A percentile compares a stretch with the other conserved stretches of the same genome.
Conservation (phyloP, 1,140 invertebrate species). For the Diploscapter pachys region DNA sequence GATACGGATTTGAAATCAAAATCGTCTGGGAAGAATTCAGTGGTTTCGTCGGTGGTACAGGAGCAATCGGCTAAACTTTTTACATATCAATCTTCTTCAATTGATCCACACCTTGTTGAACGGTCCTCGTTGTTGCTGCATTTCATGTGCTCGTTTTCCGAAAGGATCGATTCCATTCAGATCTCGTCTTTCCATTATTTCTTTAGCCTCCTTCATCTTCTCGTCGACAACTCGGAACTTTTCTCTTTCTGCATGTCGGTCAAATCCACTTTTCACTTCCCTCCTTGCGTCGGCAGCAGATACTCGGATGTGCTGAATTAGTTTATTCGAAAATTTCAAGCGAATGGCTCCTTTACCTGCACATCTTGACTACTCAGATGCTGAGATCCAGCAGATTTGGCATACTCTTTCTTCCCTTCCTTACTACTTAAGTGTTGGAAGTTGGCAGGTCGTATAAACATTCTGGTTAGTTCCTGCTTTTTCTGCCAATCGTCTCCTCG, state of each 20-base stretch:
- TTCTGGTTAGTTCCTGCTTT: too few species aligned
- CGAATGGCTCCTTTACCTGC: too few species aligned
- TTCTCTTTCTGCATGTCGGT: slow-evolving; percentile 11
- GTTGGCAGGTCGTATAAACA: too few species aligned
- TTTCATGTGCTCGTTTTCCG: slow-evolving; percentile 7
- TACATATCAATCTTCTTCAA: not conserved
- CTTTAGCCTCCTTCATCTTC: slow-evolving; percentile 21
- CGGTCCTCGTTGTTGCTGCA: too few species aligned
- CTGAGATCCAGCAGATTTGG: too few species aligned
- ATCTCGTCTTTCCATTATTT: slow-evolving; percentile 8
- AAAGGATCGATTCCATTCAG: slow-evolving; percentile 14
- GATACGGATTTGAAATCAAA: not conserved
- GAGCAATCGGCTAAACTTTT: slow-evolving; percentile 8
- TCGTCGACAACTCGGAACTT: slow-evolving; percentile 22
- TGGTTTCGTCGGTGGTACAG: not conserved
- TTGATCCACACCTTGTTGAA: not conserved
- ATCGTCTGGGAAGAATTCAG: too few species aligned
- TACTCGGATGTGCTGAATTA: too few species aligned
- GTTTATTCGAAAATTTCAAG: too few species aligned
- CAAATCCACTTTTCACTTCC: slow-evolving; percentile 11
- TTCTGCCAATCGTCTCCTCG: too few species aligned
- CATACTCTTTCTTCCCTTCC: too few species aligned
- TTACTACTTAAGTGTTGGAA: too few species aligned
- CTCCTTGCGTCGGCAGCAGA: slow-evolving; percentile 1
- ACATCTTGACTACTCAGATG: too few species aligned